phyloP scores from a whole-genome alignment of 1,140 invertebrate species.

The Diorhabda elongata region DNA sequence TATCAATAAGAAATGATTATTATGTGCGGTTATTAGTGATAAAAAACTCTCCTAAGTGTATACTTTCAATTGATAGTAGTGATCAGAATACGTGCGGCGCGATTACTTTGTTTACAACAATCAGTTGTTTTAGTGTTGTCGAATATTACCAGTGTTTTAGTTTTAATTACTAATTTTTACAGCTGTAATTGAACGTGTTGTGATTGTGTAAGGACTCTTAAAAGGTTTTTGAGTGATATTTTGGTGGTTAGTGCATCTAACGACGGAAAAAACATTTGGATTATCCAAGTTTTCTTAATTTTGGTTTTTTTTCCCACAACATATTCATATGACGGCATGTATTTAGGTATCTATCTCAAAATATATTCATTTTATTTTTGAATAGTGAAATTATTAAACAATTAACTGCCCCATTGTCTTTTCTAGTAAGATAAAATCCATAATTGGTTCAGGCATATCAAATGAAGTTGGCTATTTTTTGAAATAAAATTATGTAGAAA shows the following conservation, averaged over 20 bases:
- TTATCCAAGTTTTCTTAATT: constrained; percentile 3
- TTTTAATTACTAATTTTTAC: constrained; percentile 3
- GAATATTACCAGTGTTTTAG: constrained; percentile 1
- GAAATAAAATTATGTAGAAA: no score
- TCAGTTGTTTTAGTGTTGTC: constrained; percentile 8
- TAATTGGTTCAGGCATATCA: no score
- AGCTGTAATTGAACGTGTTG: neutral
- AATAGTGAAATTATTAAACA: no score
- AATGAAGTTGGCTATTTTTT: no score
- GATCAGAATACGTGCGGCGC: neutral
- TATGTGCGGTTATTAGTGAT: neutral
- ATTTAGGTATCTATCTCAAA: constrained; percentile 8
- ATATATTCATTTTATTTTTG: no score
- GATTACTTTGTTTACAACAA: constrained; percentile 25
- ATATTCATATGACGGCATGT: constrained; percentile 4
- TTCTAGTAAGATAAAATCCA: no score
- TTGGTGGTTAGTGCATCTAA: neutral
- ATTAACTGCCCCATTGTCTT: no score
- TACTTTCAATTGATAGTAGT: neutral
- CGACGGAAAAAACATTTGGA: constrained; percentile 12
- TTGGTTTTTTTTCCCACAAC: neutral
- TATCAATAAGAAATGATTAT: neutral
- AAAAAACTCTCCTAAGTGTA: neutral
- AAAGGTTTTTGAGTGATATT: neutral
- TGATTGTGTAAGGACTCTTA: neutral